Base-by-base conservation (phyloP, 2,888 invertebrate species). In the Ichneumon xanthorius region DNA sequence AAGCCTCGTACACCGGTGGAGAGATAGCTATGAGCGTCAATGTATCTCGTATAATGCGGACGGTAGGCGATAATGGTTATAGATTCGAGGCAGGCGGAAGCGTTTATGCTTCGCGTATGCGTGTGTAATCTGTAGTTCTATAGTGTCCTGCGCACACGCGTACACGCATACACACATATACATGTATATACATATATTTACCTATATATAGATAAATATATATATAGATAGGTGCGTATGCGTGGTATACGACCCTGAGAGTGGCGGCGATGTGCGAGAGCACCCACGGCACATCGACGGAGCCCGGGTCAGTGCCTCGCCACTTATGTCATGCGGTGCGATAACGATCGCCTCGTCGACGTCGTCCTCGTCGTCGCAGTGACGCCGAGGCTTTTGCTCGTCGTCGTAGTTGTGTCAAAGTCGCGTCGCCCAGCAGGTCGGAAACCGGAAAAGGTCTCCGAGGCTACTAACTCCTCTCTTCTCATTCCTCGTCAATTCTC, bases 251-350 rank as follows among this genome's bases (percentile, higher is more conserved):
- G 72, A 80, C 76, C 79, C 84, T 77, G 81, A 82, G 79, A 83
- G 70, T 79, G 63, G 73, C 72, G 65, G 40, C 65, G 53, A 65
- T 48, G 48, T 53, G 53, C 71, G 26, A 73, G 76, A 76, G 76
- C 68, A 73, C 75, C 85, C 72, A 77, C 76, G 78, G 84, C 70
- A 70, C 76, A 68, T 79, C 55, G 58, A 77, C 68, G 37, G 30
- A 84, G 30, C 75, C 82, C 84, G 79, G 84, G 82, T 86, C 86
- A 82, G 71, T 82, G 85, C 75, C 84, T 82, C 67, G 82, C 80
- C 82, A 84, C 86, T 86, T 82, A 80, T 86, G 78, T 85, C 85
- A 83, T 67, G 50, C 67, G 68, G 78, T 87, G 78, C 77, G 83
- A 87, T 87, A 87, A 87, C 80, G 71, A 85, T 83, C 82, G 55